phyloP scores from a whole-genome alignment of 2,888 invertebrate species.

The Limnephilus rhombicus region DNA sequence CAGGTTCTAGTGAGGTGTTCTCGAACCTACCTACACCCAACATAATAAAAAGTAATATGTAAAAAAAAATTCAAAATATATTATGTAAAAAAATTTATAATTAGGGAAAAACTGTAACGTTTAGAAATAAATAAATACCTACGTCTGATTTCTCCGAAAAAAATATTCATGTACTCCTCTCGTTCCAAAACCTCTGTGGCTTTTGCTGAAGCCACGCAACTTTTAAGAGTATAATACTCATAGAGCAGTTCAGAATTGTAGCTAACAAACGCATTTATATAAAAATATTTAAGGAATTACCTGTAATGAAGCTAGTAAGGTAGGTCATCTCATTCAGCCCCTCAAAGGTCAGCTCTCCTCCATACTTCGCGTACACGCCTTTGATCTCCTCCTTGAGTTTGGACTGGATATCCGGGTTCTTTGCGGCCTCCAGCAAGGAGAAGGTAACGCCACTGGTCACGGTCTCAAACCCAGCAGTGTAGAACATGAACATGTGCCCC shows the following conservation, averaged over 20 bases:
- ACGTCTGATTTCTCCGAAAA: neutral
- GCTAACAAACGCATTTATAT: neutral
- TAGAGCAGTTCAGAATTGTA: too few relatives aligned
- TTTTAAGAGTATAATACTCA: neutral
- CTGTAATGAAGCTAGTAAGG: conserved; percentile 69
- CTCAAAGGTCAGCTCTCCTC: conserved; percentile 68
- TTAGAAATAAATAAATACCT: too few relatives aligned
- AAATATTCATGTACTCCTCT: neutral
- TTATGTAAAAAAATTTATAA: too few relatives aligned
- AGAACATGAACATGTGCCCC: conserved; percentile 70
- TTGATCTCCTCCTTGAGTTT: conserved; percentile 69
- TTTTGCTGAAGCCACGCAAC: too few relatives aligned
- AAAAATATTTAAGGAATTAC: conserved; percentile 60
- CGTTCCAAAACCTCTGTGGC: neutral
- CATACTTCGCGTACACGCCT: conserved; percentile 65
- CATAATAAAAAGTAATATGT: too few relatives aligned
- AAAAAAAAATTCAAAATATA: too few relatives aligned
- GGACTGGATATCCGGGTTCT: conserved; percentile 69
- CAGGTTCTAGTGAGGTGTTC: too few relatives aligned
- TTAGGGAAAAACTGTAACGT: too few relatives aligned
- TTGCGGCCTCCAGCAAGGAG: conserved; percentile 68
- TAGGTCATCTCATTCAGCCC: conserved; percentile 69
- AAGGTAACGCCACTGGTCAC: conserved; percentile 69
- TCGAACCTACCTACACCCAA: too few relatives aligned
- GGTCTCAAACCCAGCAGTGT: conserved; percentile 71